These are phyloP conservation scores for Agriotes lineatus DNA, from an alignment of 2,888 invertebrate genomes.

Conservation along the genomic window DNA sequence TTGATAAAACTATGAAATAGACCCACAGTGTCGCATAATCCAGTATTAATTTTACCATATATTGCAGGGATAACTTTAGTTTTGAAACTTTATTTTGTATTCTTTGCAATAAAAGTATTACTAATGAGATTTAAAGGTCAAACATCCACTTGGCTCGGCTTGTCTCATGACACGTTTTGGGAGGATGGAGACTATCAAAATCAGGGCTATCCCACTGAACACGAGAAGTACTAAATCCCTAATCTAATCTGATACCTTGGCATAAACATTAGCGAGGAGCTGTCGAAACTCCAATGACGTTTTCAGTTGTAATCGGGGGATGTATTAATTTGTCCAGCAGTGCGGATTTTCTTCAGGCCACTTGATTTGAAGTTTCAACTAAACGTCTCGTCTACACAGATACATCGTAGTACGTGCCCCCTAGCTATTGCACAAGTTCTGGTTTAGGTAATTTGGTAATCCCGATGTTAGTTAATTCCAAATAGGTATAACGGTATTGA, in stretches of 20 bases:
- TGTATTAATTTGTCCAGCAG: background rate
- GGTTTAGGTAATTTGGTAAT: constrained; percentile 9
- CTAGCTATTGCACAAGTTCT: background rate
- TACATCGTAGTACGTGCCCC: constrained; percentile 2
- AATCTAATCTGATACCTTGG: background rate
- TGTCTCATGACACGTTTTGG: no score
- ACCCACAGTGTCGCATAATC: no score
- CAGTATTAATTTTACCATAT: no score
- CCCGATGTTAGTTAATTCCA: constrained; percentile 8
- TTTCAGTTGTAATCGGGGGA: background rate
- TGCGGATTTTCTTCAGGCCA: constrained; percentile 1
- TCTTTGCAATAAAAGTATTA: no score
- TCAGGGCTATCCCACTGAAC: no score
- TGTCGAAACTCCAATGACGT: background rate
- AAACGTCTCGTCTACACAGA: constrained; percentile 5
- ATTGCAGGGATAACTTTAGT: no score
- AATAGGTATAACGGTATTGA: constrained; percentile 13
- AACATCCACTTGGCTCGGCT: no score
- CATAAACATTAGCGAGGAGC: background rate
- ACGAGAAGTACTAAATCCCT: background rate
- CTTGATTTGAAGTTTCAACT: constrained; percentile 8
- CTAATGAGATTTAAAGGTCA: no score
- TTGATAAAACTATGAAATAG: no score
- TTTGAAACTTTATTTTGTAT: no score
- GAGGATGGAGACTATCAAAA: no score